Base-by-base conservation (phyloP, 2,888 invertebrate species). In the Lysandra bellargus region DNA sequence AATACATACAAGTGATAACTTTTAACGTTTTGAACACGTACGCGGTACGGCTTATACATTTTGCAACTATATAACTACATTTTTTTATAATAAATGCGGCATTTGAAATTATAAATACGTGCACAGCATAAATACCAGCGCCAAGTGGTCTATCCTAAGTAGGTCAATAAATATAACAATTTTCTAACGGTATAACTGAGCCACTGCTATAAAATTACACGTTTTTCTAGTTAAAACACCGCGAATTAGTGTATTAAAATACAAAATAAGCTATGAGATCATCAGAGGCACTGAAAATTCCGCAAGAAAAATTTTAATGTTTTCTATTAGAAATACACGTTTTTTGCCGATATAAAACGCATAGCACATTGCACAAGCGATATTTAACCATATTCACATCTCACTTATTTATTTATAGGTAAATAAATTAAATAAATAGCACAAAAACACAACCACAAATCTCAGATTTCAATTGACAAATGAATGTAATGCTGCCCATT, bases 381-480 rank as follows among this genome's bases (percentile, higher is more conserved):
- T 37, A 30, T 17, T 33, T 23, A 78, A 78, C 49, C 74, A 75
- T 44, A 49, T 12, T 33, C 72, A 78, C 17, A 78, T 9, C 79
- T 78, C 79, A 79, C 80, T 64, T 57, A 64, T 73, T 5, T 5
- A 53, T 53, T n/a, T 30, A 23, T 76, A 79, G 33, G 30, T n/a
- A 3, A n/a, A 75, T 40, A 80, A 81, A 81, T 84, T 81, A 73
- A 81, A 79, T 80, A 82, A 80, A 82, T 79, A 79, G 78, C 80
- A 83, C 79, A 80, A 80, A 81, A 83, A 82, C 83, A 85, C 85
- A 85, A 85, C 87, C 87, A 84, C 86, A 88, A 86, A 85, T 85
- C 85, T 87, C 85, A 83, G 77, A 86, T 85, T 85, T 85, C 87
- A 87, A 88, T 83, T 84, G 84, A 84, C 84, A 83, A 74, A 73